A percentile compares a stretch with the other conserved stretches of the same genome.
phyloP scores from a whole-genome alignment of 2,888 invertebrate genomes.

The Laspeyria flexula region DNA sequence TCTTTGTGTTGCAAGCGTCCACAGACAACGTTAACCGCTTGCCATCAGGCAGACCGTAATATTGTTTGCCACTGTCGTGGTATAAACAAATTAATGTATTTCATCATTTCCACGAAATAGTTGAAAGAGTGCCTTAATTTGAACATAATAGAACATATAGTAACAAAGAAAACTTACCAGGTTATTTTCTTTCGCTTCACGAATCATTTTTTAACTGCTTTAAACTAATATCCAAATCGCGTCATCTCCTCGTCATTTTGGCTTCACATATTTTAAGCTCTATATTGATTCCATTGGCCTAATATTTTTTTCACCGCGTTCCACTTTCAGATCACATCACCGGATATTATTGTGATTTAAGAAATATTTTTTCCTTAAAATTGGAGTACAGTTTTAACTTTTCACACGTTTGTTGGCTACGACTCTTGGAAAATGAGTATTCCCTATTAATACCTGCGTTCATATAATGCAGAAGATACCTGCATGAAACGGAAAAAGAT shows the following conservation, averaged over 20 bases:
- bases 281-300: conserved; percentile 44
- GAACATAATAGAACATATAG: no score
- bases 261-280: conserved; percentile 22
- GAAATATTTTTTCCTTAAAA: conserved; percentile 13
- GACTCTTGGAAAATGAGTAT: neutral
- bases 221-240: neutral
- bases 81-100: no score
- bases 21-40: no score
- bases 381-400: conserved; percentile 14
- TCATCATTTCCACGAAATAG: no score
- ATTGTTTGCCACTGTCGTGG: no score
- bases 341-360: conserved; percentile 45
- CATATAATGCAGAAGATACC: no score
- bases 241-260: neutral
- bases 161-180: conserved; percentile 55
- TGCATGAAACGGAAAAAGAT: no score
- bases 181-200: conserved; percentile 42
- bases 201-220: conserved; percentile 12
- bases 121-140: no score
- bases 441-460: no score
- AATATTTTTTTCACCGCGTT: conserved; percentile 39
- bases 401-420: conserved; percentile 9
- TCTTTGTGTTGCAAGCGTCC: no score
- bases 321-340: conserved; percentile 45
- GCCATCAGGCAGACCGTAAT: no score